phyloP scores from a whole-genome alignment of 2,888 invertebrate species.

The Uloborus plumipes region DNA sequence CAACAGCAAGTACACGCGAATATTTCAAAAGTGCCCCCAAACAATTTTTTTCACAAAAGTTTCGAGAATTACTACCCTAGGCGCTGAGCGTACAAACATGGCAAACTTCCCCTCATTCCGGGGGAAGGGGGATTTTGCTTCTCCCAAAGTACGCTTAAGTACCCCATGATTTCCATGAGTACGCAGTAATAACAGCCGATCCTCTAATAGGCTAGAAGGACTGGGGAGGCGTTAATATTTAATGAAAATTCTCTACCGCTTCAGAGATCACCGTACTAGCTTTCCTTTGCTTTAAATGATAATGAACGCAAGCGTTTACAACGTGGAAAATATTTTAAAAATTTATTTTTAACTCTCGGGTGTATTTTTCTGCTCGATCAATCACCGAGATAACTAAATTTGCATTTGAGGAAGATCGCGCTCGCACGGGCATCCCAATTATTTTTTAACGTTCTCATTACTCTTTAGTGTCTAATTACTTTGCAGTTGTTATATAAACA shows the following conservation, averaged over 20 bases:
- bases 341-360: slow-evolving; percentile 30
- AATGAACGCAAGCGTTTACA: slow-evolving; percentile 21
- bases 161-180: slow-evolving; percentile 17
- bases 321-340: slow-evolving; percentile 16
- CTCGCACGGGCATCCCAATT: too few species aligned
- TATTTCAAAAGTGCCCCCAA: too few species aligned
- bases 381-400: slow-evolving; percentile 30
- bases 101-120: not conserved
- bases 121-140: slow-evolving; percentile 1
- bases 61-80: too few species aligned
- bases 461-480: too few species aligned
- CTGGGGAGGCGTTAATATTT: slow-evolving; percentile 44
- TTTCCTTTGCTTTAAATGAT: slow-evolving; percentile 32
- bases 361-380: slow-evolving; percentile 1
- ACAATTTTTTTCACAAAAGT: too few species aligned
- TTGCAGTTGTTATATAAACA: too few species aligned
- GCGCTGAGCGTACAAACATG: slow-evolving; percentile 8
- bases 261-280: slow-evolving; percentile 15
- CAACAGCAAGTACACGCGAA: too few species aligned
- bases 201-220: slow-evolving; percentile 24
- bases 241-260: slow-evolving; percentile 36
- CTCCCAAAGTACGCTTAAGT: slow-evolving; percentile 23
- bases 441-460: too few species aligned
- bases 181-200: slow-evolving; percentile 14
- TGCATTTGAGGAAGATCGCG: slow-evolving; percentile 10